phyloP scores from a whole-genome alignment of 2,113 vertebrate genomes.

The Bucco capensis region DNA sequence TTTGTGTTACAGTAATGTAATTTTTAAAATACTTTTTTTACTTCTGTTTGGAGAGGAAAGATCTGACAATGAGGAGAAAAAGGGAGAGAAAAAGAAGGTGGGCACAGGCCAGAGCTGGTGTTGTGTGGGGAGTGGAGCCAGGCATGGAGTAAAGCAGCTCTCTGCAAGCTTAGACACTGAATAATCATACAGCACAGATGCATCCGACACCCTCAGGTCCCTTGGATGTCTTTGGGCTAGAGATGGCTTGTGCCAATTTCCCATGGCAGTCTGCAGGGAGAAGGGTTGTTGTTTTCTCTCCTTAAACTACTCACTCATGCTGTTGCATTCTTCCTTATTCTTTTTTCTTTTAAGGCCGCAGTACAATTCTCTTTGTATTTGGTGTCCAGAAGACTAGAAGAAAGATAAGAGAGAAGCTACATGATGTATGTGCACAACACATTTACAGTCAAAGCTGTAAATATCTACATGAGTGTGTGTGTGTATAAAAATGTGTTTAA shows the following conservation, averaged over 20 bases:
- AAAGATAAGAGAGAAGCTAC: background rate
- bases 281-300: background rate
- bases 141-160: accelerated
- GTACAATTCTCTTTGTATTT: background rate
- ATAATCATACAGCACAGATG: accelerated
- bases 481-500: background rate
- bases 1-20: background rate
- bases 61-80: background rate
- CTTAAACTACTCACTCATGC: background rate
- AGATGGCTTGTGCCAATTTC: background rate
- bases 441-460: background rate
- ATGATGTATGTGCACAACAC: background rate
- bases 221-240: background rate
- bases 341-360: background rate
- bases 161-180: background rate
- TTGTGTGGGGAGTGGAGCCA: background rate
- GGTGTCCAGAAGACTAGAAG: background rate
- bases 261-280: background rate
- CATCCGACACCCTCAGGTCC: background rate
- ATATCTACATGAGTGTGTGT: background rate
- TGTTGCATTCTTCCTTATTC: background rate
- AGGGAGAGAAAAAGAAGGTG: background rate
- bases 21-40: background rate
- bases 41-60: background rate
- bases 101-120: accelerated